phyloP scores from a whole-genome alignment of 2,888 invertebrate species.

The Listrodromus nycthemerus region DNA sequence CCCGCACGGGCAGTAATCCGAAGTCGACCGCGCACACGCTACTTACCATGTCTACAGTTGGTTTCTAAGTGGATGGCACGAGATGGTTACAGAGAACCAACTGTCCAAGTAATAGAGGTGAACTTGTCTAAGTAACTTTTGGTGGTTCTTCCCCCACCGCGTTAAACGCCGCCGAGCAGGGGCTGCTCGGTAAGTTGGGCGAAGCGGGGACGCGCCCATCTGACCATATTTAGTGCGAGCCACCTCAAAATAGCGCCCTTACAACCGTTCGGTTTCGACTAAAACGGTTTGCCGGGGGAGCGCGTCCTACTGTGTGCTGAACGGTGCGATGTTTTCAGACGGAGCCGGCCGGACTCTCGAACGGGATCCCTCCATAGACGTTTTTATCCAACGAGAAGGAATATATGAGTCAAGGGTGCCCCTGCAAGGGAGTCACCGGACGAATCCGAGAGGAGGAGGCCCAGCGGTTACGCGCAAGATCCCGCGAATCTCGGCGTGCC shows the following conservation, averaged over 20 bases:
- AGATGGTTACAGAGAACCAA: conserved; percentile 84
- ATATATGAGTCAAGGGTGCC: conserved; percentile 76
- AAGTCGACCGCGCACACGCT: conserved; percentile 53
- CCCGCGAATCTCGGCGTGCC: conserved; percentile 24
- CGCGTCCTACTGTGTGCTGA: conserved; percentile 26
- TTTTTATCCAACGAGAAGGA: conserved; percentile 57
- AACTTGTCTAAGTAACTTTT: conserved; percentile 84
- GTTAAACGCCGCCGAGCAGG: conserved; percentile 73
- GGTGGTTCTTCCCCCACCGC: conserved; percentile 79
- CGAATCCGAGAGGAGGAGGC: conserved; percentile 25
- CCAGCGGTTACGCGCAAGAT: conserved; percentile 39
- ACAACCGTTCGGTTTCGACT: conserved; percentile 77
- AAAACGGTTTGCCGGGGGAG: conserved; percentile 79
- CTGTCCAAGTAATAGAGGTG: conserved; percentile 82
- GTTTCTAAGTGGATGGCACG: conserved; percentile 79
- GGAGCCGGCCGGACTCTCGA: conserved; percentile 51
- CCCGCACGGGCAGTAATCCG: conserved; percentile 2
- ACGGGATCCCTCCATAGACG: conserved; percentile 33
- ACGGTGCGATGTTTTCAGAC: conserved; percentile 5
- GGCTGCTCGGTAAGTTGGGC: conserved; percentile 77
- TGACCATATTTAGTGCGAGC: conserved; percentile 84
- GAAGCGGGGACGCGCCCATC: conserved; percentile 81
- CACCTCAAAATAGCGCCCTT: conserved; percentile 83
- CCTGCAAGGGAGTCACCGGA: conserved; percentile 61
- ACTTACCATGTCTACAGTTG: conserved; percentile 82